Percentiles rank a stretch among this genome's conserved stretches.
phyloP scores from a whole-genome alignment of 1,140 invertebrate species.

The Mercenaria mercenaria region DNA sequence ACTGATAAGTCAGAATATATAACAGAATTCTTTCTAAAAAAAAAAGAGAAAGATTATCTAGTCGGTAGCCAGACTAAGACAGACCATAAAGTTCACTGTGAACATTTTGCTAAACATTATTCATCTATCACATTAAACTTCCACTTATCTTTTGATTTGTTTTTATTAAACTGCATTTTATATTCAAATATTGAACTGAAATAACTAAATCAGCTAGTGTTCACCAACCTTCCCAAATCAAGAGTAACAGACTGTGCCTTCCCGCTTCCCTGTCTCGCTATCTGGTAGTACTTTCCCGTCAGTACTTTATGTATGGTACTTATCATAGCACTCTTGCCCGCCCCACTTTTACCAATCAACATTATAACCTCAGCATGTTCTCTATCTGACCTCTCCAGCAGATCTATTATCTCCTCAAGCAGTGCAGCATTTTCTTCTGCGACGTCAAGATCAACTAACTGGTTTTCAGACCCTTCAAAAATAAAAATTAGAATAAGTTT shows the following conservation, averaged over 20 bases:
- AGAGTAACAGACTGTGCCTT: constrained; percentile 17
- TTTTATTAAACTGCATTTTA: no score
- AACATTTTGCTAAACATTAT: no score
- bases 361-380: constrained; percentile 9
- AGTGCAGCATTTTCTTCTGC: background rate
- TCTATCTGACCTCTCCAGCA: background rate
- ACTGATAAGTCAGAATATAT: no score
- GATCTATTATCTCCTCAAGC: background rate
- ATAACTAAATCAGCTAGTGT: no score
- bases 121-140: no score
- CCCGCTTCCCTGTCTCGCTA: background rate
- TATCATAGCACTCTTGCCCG: constrained; percentile 45
- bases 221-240: background rate
- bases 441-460: background rate
- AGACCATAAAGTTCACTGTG: no score
- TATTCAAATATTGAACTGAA: no score
- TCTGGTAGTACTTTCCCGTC: background rate
- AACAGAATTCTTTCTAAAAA: no score
- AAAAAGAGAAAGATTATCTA: no score
- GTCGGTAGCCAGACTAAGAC: no score
- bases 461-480: no score
- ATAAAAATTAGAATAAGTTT: background rate
- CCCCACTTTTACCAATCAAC: constrained; percentile 24
- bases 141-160: no score
- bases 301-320: constrained; percentile 50